These are phyloP conservation scores for Lithophane socia DNA, from an alignment of 2,888 invertebrate species.

Conservation along the genomic window DNA sequence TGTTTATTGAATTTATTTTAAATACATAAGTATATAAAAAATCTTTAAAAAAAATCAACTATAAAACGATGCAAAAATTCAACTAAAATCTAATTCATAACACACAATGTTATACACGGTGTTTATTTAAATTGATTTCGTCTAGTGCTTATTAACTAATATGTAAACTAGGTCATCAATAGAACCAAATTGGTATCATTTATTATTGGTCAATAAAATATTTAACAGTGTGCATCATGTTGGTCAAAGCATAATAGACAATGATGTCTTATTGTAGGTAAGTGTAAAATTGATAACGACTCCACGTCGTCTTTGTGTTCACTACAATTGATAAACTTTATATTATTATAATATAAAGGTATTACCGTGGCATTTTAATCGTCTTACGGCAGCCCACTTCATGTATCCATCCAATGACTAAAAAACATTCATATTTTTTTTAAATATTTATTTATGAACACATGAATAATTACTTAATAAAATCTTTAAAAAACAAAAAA, in stretches of 20 bases:
- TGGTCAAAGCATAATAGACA: slow-evolving; percentile 43
- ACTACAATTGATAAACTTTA: slow-evolving; percentile 19
- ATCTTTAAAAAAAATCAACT: background rate
- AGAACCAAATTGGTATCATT: slow-evolving; percentile 70
- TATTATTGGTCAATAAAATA: slow-evolving; percentile 65
- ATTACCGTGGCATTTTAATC: background rate
- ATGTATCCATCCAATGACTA: no score
- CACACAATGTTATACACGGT: background rate
- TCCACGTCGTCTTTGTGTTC: slow-evolving; percentile 7
- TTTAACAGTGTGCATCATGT: slow-evolving; percentile 58
- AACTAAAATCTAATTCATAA: background rate
- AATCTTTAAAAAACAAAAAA: no score
- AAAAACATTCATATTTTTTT: no score
- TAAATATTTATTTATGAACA: no score
- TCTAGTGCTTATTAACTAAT: slow-evolving; percentile 26
- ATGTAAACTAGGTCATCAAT: slow-evolving; percentile 73
- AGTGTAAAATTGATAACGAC: slow-evolving; percentile 50
- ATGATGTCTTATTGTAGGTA: slow-evolving; percentile 39
- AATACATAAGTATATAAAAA: no score
- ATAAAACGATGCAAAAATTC: background rate
- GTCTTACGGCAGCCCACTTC: no score
- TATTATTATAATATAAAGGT: background rate
- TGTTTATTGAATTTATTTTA: background rate
- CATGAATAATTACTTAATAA: no score
- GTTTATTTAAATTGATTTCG: slow-evolving; percentile 33